Conservation (phyloP, 2,113 vertebrate species). For the Pseudolaguvia tuberculata region DNA sequence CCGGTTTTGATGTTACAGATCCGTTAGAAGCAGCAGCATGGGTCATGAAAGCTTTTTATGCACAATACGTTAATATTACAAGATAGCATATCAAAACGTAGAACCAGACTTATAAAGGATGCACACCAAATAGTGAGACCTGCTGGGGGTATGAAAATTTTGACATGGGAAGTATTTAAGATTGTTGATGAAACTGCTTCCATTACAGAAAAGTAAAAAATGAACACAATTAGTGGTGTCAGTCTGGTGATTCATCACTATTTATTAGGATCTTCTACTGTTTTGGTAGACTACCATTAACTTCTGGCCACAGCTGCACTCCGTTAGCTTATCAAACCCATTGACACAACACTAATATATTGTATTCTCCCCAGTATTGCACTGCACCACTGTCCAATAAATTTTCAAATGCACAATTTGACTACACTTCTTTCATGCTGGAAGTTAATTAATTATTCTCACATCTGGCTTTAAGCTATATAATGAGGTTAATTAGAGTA, state of each 20-base stretch:
- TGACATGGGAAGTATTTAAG: constrained; percentile 85
- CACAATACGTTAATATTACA: constrained; percentile 42
- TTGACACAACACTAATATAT: constrained; percentile 26
- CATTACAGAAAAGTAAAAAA: constrained; percentile 82
- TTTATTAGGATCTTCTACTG: constrained; percentile 81
- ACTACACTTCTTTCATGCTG: neutral
- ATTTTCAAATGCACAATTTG: constrained; percentile 1
- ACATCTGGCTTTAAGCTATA: neutral
- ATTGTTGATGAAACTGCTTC: constrained; percentile 85
- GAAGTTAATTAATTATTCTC: neutral
- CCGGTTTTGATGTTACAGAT: constrained; percentile 61
- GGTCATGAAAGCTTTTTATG: constrained; percentile 41
- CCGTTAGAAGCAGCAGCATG: constrained; percentile 42
- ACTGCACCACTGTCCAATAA: neutral
- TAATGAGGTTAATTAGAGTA: constrained; percentile 1
- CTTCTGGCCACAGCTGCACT: constrained; percentile 77
- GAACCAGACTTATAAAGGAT: constrained; percentile 1
- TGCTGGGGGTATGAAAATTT: constrained; percentile 79
- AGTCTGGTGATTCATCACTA: constrained; percentile 82
- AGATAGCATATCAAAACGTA: constrained; percentile 3
- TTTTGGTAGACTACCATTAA: constrained; percentile 77
- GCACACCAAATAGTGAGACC: constrained; percentile 27
- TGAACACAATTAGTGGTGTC: constrained; percentile 90
- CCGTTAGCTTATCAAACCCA: constrained; percentile 51
- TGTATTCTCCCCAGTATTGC: neutral